phyloP scores from a whole-genome alignment of 2,113 vertebrate species.

The Lophius piscatorius region DNA sequence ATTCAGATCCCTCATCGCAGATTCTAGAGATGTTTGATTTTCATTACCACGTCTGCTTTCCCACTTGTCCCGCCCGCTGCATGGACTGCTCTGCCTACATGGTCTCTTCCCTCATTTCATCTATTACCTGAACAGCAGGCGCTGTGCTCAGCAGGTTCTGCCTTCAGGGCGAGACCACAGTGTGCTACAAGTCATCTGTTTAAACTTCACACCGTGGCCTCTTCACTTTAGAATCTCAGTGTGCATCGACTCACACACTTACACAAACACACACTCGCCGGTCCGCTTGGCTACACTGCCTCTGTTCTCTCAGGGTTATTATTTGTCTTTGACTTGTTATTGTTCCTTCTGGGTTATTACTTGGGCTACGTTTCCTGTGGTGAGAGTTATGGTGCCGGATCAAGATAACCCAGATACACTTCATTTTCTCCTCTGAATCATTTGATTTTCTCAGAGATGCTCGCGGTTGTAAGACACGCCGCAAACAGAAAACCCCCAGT shows the following conservation, averaged over 20 bases:
- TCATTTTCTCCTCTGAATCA: too few relatives aligned
- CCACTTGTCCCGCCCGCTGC: neutral
- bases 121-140: constrained; percentile 36
- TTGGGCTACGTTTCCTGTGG: too few relatives aligned
- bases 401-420: too few relatives aligned
- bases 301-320: too few relatives aligned
- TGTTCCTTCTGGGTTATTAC: too few relatives aligned
- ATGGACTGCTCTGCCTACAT: neutral
- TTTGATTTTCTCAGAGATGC: too few relatives aligned
- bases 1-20: constrained; percentile 22
- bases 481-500: too few relatives aligned
- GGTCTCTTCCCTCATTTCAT: constrained; percentile 29
- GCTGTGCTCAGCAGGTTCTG: constrained; percentile 6
- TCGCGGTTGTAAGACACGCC: too few relatives aligned
- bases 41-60: constrained; percentile 13
- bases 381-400: too few relatives aligned
- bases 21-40: constrained; percentile 33
- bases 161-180: neutral
- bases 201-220: neutral
- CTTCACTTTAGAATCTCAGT: constrained; percentile 13
- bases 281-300: too few relatives aligned
- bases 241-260: neutral
- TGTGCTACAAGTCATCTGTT: neutral
- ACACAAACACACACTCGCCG: neutral
- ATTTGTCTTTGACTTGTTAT: too few relatives aligned